A percentile compares a stretch with the other conserved stretches of the same genome.
These are phyloP conservation scores for Epicauta chinensis DNA, from an alignment of 1,140 invertebrate genomes.

Conservation along the genomic window DNA sequence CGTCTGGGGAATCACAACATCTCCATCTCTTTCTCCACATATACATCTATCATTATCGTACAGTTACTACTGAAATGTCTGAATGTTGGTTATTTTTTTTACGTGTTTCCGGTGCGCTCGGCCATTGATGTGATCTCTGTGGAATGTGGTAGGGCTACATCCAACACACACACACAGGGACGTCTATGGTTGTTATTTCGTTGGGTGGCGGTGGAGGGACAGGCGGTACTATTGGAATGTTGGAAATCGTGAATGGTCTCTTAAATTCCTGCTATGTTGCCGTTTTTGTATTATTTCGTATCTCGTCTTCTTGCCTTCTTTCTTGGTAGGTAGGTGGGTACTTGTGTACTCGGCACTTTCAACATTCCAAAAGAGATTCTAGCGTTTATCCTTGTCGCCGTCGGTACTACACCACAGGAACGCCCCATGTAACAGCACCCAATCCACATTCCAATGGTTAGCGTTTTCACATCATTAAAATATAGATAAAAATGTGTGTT, in stretches of 20 bases:
- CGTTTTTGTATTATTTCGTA: constrained; percentile 3
- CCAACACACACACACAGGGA: constrained; percentile 12
- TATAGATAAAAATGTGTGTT: no score
- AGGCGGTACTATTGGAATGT: constrained; percentile 35
- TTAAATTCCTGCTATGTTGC: constrained; percentile 36
- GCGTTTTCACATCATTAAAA: no score
- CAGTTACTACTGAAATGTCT: background rate
- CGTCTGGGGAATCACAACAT: constrained; percentile 10
- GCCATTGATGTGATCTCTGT: constrained; percentile 44
- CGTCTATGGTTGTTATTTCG: no score
- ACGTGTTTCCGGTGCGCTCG: constrained; percentile 37
- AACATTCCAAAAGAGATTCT: constrained; percentile 1
- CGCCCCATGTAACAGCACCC: constrained; percentile 8
- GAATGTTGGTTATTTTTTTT: constrained; percentile 27
- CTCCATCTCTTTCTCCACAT: constrained; percentile 24
- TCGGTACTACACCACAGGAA: background rate
- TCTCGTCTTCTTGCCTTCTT: constrained; percentile 1
- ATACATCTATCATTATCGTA: no score
- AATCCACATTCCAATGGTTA: background rate
- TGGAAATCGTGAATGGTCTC: constrained; percentile 43
- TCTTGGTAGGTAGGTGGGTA: no score
- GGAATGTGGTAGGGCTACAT: constrained; percentile 41
- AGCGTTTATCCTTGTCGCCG: constrained; percentile 7
- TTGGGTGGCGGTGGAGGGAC: constrained; percentile 17
- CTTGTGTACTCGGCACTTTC: background rate